Base-by-base conservation (phyloP, 1,140 invertebrate species). In the Drosophila sucinea region DNA sequence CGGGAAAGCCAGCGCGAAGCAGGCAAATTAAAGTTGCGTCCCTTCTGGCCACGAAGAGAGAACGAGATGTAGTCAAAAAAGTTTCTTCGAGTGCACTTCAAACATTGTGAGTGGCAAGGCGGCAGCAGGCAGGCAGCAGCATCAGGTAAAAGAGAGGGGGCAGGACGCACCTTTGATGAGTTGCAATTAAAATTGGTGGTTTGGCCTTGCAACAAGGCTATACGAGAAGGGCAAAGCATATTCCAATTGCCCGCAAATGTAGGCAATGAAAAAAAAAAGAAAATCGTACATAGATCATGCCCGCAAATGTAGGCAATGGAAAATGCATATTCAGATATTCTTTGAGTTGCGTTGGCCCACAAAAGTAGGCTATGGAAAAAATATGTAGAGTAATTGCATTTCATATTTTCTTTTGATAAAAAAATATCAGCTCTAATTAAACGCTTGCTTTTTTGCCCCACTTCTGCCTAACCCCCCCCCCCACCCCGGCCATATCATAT, bases 181-280 rank as follows among this genome's bases (percentile, higher is more conserved):
- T 79, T 77, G 73, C 77, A 79, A 79, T 79, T 79, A 79, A 77
- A 79, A 79, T 73, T 73, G 38, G 69, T 44, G 38, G 70, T 25
- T 70, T 77, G 75, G 69, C 76, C 73, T 79, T 76, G 73, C 60
- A 40, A 62, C 33, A 57, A 57, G 30, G 32, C 56, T 32, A 35
- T 17, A 17, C 17, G 8, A 10, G 44, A 35, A 7, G 1, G 55
- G n/a, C 4, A 33, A 4, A 11, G 44, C 2, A 51, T 10, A 51
- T 51, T 8, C 44, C 44, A 27, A 51, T 51, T 51, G 44, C 44
- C 32, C 32, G 17, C 23, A 55, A 55, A 55, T 29, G 25, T 55
- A 55, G 51, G 51, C 51, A 55, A 55, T 3, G 3, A n/a, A 55
- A 30, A 55, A 30, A 30, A 30, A 30, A 30, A 30, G 4, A 30